Percentiles rank a stretch among this genome's conserved stretches.
These are phyloP conservation scores for Allophyes oxyacanthae DNA, from an alignment of 2,888 invertebrate species.

Conservation along the genomic window DNA sequence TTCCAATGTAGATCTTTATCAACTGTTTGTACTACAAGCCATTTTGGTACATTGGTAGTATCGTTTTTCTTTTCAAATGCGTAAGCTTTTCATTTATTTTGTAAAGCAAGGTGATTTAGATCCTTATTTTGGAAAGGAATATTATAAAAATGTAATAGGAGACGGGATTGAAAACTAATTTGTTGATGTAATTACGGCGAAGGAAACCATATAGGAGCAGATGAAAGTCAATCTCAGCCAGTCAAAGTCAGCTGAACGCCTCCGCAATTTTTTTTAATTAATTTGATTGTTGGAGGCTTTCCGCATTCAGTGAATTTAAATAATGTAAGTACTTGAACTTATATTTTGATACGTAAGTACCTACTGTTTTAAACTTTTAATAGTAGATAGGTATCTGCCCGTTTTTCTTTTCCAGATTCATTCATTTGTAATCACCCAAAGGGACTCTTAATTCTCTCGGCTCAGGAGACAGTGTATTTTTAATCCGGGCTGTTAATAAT, in stretches of 20 bases:
- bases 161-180: slow-evolving; percentile 2
- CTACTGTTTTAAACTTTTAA: no score
- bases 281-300: not conserved
- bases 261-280: not conserved
- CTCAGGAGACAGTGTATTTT: slow-evolving; percentile 14
- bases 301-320: not conserved
- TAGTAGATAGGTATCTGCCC: not conserved
- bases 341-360: no score
- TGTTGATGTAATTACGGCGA: slow-evolving; percentile 1
- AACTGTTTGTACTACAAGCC: slow-evolving; percentile 11
- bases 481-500: slow-evolving; percentile 21
- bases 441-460: slow-evolving; percentile 11
- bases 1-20: slow-evolving; percentile 44
- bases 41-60: slow-evolving; percentile 11
- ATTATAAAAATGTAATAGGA: slow-evolving; percentile 2
- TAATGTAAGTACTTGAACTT: not conserved
- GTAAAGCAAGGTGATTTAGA: slow-evolving; percentile 11
- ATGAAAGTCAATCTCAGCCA: not conserved
- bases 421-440: slow-evolving; percentile 19
- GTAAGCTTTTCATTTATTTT: slow-evolving; percentile 35
- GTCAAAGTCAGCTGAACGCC: not conserved
- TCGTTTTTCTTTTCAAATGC: slow-evolving; percentile 19
- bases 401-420: slow-evolving; percentile 26
- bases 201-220: not conserved
- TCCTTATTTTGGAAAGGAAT: slow-evolving; percentile 6